Percentiles rank a stretch among this genome's conserved stretches.
Conservation (phyloP, 2,888 invertebrate species). For the Caenorhabditis zanzibari region DNA sequence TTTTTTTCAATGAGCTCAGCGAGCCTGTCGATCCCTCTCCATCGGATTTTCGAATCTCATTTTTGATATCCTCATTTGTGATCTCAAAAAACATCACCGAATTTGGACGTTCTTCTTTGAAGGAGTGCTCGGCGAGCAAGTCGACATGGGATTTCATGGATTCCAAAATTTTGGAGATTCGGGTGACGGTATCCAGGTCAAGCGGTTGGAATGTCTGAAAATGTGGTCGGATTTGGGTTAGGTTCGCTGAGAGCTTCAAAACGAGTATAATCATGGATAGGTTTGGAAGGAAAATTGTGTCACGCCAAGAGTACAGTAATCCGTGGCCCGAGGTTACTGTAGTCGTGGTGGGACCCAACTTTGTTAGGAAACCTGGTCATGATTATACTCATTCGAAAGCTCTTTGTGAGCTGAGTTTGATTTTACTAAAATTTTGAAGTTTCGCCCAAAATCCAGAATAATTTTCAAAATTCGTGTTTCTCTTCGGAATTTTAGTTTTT, state of each 20-base stretch:
- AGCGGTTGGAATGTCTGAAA: slow-evolving; percentile 49
- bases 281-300: too few relatives aligned
- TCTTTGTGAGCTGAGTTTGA: too few relatives aligned
- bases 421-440: too few relatives aligned
- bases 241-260: neutral
- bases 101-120: slow-evolving; percentile 44
- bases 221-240: neutral
- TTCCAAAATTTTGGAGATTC: slow-evolving; percentile 45
- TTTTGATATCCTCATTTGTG: slow-evolving; percentile 53
- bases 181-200: slow-evolving; percentile 40
- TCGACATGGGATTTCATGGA: slow-evolving; percentile 29
- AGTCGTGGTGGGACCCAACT: too few relatives aligned
- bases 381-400: too few relatives aligned
- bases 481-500: too few relatives aligned
- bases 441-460: too few relatives aligned
- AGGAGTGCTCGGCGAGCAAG: slow-evolving; percentile 31
- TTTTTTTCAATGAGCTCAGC: slow-evolving; percentile 12
- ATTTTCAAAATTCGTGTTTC: too few relatives aligned
- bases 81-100: slow-evolving; percentile 58
- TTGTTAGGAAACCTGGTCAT: too few relatives aligned
- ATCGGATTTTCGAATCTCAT: slow-evolving; percentile 23
- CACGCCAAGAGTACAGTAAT: too few relatives aligned
- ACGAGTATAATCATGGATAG: slow-evolving; percentile 2
- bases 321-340: too few relatives aligned
- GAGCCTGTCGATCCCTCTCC: slow-evolving; percentile 27